Base-by-base conservation (phyloP, 2,888 invertebrate genomes). In the Reticulitermes lucifugus region DNA sequence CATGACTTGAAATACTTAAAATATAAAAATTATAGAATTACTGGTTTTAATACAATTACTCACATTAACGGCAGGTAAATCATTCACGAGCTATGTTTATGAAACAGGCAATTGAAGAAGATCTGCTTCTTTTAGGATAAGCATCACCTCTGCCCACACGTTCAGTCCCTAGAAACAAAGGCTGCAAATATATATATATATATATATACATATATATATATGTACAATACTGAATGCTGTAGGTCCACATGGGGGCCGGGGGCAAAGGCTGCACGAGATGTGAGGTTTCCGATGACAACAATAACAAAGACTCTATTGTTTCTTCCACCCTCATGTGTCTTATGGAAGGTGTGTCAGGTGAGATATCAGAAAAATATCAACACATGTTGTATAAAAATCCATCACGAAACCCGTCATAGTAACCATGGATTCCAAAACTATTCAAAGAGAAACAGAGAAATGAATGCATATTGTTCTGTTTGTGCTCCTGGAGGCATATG, bases 291-390 rank as follows among this genome's bases (percentile, higher is more conserved):
- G 77, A 46, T 77, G 77, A 77, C 77, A 77, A 77, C 77, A 77
- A 77, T 77, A 77, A 77, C 77, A 77, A 77, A 77, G 77, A 46
- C 77, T 43, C 77, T 77, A 77, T 77, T 77, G 77, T 77, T 77
- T 77, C 77, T 43, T 46, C 46, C n/a, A 77, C 51, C 46, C 77
- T 46, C 77, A n/a, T n/a, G 25, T n/a, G 65, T n/a, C 43, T 46
- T 77, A 46, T 46, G 77, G 77, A 46, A 46, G 51, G 77, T 77
- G 77, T 77, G 77, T 77, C 77, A 18, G 25, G 22, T 35, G 18
- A 29, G 41, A 73, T 73, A 65, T 65, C 65, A 10, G 65, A 65
- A 65, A 65, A 65, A 65, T n/a, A 65, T 25, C 65, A 25, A 65
- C 25, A 65, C 10, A 65, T n/a, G 65, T 6, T 65, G 25, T 65